phyloP scores from a whole-genome alignment of 2,113 vertebrate genomes.

The Alethe diademata region DNA sequence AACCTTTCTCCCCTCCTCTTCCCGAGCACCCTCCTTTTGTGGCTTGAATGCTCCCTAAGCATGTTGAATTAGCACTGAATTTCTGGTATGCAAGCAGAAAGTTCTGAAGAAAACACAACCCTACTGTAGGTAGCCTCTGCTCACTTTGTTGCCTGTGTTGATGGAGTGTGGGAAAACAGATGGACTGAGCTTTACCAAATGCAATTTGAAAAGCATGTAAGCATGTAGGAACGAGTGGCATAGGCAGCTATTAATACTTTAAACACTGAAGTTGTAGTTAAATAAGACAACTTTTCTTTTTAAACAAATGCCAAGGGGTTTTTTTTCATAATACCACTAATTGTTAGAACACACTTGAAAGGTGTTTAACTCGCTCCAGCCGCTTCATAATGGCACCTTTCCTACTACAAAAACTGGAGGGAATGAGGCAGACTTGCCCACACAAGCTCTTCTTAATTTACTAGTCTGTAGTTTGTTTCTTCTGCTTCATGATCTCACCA shows the following conservation, averaged over 20 bases:
- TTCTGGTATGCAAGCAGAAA: constrained; percentile 65
- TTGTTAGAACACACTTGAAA: constrained; percentile 25
- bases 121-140: constrained; percentile 36
- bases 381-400: neutral
- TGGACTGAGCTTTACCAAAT: constrained; percentile 56
- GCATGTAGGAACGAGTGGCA: constrained; percentile 47
- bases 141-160: constrained; percentile 12
- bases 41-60: neutral
- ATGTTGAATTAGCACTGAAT: constrained; percentile 51
- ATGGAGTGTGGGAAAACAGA: constrained; percentile 71
- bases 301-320: neutral
- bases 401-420: neutral
- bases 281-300: constrained; percentile 20
- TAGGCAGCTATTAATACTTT: constrained; percentile 34
- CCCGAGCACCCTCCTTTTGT: neutral
- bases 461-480: neutral
- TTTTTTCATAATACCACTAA: neutral
- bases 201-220: constrained; percentile 64
- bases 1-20: neutral
- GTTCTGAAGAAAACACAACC: neutral
- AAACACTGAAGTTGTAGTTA: constrained; percentile 2
- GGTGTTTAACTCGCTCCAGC: neutral
- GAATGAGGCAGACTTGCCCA: constrained; percentile 6
- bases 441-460: constrained; percentile 28
- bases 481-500: neutral